Base-by-base conservation (phyloP, 2,113 vertebrate genomes). In the Anas platyrhynchos region DNA sequence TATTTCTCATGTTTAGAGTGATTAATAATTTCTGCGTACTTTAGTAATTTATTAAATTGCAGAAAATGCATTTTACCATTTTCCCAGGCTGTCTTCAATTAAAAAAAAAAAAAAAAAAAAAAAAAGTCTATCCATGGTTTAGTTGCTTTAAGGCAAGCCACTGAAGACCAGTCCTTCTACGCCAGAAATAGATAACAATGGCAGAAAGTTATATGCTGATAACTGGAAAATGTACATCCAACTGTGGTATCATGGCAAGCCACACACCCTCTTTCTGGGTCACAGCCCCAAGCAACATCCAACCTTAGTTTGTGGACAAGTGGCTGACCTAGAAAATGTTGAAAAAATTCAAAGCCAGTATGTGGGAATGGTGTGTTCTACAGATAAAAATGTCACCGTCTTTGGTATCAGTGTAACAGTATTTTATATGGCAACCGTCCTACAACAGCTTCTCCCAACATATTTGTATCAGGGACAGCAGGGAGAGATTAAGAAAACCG, bases 31-130 rank as follows among this genome's bases (percentile, higher is more conserved):
- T 96, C 91, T 93, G 82, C 83, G 68, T 94, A 93, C 86, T 97
- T 97, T 97, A 97, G 96, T 97, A 97, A 96, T 96, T 88, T 95
- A 96, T 95, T 92, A 97, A 96, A 95, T 96, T 96, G 93, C 74
- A 91, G 71, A 93, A 95, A 93, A 13, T 85, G 73, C 77, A 78
- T 95, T 97, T 96, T 95, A 22, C 20, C 75, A 72, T 95, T 97
- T 96, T 29, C 74, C 94, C 29, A 80, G 38, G 18, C 71, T 91
- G 31, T 81, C 52, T 61, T 72, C 68, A 73, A 54, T 69, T 52
- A 27, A 80, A 17, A 86, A 77, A 22, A 41, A n/a, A 16, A 77
- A 77, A 31, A 77, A 13, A 86, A 73, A 36, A 50, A 31, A 68
- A 56, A 46, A n/a, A 8, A 78, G 0, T 2, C 41, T 89, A 75